Conservation (phyloP, 2,113 vertebrate species). For the Chionodraco myersi region DNA sequence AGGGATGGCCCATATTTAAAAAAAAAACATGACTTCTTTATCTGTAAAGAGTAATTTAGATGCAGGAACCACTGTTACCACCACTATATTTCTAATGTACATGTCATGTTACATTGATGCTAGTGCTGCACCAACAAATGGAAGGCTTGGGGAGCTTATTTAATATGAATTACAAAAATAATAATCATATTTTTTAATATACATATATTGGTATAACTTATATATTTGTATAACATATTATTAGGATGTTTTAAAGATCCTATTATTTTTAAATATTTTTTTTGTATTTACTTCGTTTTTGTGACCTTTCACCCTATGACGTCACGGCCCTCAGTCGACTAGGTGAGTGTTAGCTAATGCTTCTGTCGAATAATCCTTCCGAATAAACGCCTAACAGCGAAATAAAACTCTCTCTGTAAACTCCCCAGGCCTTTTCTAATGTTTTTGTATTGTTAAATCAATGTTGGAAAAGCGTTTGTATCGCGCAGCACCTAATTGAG, state of each 20-base stretch:
- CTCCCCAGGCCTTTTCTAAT: background rate
- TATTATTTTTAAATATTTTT: background rate
- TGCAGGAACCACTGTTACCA: background rate
- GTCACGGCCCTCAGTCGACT: background rate
- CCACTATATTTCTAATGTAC: background rate
- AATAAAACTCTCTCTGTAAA: background rate
- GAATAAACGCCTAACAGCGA: background rate
- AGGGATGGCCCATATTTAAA: slow-evolving; percentile 1
- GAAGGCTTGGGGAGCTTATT: too few species aligned
- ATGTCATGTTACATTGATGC: too few species aligned
- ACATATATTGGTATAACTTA: too few species aligned
- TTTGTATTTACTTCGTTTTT: background rate
- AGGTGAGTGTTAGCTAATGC: background rate
- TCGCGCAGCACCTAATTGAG: background rate
- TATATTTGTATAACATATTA: too few species aligned
- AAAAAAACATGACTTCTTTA: background rate
- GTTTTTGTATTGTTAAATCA: too few species aligned
- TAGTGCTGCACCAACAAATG: too few species aligned
- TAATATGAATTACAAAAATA: too few species aligned
- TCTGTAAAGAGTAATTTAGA: background rate
- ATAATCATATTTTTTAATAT: too few species aligned
- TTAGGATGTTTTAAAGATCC: background rate
- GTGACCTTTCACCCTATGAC: background rate
- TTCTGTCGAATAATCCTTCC: background rate
- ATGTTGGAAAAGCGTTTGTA: too few species aligned